Conservation (phyloP, 2,113 vertebrate genomes). For the Alces alces region DNA sequence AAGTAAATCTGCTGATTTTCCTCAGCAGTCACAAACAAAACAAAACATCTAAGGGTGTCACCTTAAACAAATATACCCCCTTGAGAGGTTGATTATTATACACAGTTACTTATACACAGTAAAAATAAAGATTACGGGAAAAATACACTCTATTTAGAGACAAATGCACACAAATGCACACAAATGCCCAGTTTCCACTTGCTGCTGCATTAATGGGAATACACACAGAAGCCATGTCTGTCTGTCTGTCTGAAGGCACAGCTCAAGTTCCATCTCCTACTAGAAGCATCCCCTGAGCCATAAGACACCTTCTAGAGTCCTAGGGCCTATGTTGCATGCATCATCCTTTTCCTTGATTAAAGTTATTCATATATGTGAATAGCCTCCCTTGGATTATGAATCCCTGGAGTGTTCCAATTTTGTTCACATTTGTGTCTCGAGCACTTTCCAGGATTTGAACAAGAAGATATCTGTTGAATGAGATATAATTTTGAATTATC, state of each 20-base stretch:
- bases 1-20: background rate
- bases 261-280: background rate
- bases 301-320: background rate
- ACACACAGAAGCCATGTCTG: background rate
- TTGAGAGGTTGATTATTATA: background rate
- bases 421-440: background rate
- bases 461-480: background rate
- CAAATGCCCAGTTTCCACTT: background rate
- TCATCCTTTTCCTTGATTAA: background rate
- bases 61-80: background rate
- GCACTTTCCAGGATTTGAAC: background rate
- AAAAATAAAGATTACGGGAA: background rate
- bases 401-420: background rate
- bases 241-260: background rate
- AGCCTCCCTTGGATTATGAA: background rate
- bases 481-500: slow-evolving; percentile 31
- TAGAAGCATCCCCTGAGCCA: background rate
- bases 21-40: background rate
- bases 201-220: background rate
- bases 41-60: background rate
- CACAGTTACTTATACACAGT: background rate
- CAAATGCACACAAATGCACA: background rate
- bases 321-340: background rate
- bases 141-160: background rate
- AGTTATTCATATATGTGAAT: background rate